Evolutionary conservation across 30 jellyfish, hydroid and myxozoan genomes (phyloP), one percentile per base, ranked within the genome.

Genomic region (Pelagia noctiluca): DNA sequence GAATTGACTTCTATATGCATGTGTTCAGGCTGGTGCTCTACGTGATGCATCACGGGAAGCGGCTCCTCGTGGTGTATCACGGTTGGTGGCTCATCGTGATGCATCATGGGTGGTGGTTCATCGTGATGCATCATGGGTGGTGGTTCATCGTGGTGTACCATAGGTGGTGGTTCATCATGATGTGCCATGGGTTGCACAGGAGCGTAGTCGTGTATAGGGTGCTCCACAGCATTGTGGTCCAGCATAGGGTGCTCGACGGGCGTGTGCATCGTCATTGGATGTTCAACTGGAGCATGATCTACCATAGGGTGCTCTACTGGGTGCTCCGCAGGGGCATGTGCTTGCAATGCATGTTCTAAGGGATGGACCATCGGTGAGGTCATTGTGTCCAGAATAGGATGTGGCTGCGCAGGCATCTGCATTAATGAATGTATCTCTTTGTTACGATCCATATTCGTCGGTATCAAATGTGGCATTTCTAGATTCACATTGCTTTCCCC

Each of bases 1-100:
- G 95, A 84, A 34, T 82, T 82, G 35, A 82, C 86, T 49, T 82
- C 80, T 63, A 82, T 82, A 25, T 82, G 92, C 92, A 82, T 68
- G 47, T 30, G 42, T 3, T 82, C 92, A 0, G 50, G 3, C 21
- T 63, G 82, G 32, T 73, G 82, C 66, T 62, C 82, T 21, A 50
- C 76, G 18, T 75, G 87, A n/a, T n/a, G n/a, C n/a, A n/a, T n/a
- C n/a, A n/a, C n/a, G n/a, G n/a, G n/a, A n/a, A 10, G 68, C 26
- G 21, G 28, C 16, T 52, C 68, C 21, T 52, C 68, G 68, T 52
- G 89, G 38, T 81, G 90, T 24, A 37, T 54, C 35, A 2, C 47
- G 35, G 57, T 52, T 10, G 87, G 83, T 21, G 35, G 87, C 25
- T 57, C n/a, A n/a, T n/a, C n/a, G n/a, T n/a, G 87, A 35, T 77